Evolutionary conservation across 2,888 invertebrate species (phyloP).

Genomic region (Himalopsyche anomala): DNA sequence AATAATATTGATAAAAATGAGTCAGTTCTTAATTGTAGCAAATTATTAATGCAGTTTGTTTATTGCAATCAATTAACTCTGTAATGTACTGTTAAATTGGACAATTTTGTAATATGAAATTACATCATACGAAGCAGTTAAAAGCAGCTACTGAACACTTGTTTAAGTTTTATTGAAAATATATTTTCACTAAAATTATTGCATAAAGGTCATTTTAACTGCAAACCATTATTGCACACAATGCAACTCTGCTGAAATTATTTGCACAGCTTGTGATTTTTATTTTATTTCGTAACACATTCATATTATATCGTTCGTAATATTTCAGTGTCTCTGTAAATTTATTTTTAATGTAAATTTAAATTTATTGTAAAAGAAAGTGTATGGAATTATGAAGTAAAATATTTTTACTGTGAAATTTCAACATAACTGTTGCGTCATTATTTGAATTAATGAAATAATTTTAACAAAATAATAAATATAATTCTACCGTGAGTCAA

Average conservation of each 20-base stretch:
- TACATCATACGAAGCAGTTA: background rate
- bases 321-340: background rate
- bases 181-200: background rate
- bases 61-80: background rate
- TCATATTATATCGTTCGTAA: background rate
- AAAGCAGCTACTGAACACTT: background rate
- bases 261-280: slow-evolving; percentile 38
- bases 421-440: background rate
- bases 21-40: no score
- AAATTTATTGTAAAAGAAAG: background rate
- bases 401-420: background rate
- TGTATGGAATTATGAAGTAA: background rate
- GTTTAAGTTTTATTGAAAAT: background rate
- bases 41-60: no score
- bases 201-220: slow-evolving; percentile 25
- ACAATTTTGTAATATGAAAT: background rate
- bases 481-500: no score
- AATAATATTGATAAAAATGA: no score
- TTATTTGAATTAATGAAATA: no score
- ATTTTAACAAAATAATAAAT: no score
- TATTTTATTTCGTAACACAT: background rate
- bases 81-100: background rate
- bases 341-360: background rate
- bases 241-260: background rate
- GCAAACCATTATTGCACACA: background rate